These are phyloP conservation scores for Drosophila subobscura DNA, from an alignment of 1,140 invertebrate species.

Conservation along the genomic window DNA sequence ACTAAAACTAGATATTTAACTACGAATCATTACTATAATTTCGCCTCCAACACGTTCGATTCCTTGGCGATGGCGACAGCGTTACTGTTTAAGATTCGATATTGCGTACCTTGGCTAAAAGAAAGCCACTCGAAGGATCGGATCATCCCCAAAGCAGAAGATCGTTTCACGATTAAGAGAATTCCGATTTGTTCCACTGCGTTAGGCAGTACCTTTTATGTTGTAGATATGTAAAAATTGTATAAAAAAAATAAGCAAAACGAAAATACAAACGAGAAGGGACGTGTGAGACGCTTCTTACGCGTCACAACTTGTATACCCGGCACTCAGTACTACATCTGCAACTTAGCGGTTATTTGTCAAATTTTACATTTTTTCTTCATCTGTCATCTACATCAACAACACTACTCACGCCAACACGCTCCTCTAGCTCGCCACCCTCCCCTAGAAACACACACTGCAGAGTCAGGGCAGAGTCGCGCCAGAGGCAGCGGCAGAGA, in stretches of 20 bases:
- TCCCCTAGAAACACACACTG: no score
- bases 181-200: conserved; percentile 41
- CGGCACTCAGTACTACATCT: no score
- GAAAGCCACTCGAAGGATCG: conserved; percentile 11
- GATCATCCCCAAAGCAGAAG: conserved; percentile 4
- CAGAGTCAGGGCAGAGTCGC: no score
- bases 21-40: conserved; percentile 24
- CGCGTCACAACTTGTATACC: no score
- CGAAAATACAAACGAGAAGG: conserved; percentile 33
- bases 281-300: no score
- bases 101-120: conserved; percentile 67
- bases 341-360: no score
- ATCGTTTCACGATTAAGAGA: conserved; percentile 3
- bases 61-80: conserved; percentile 19
- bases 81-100: conserved; percentile 46
- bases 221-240: conserved; percentile 80
- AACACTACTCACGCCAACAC: no score
- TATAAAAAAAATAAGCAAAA: conserved; percentile 51
- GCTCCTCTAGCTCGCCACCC: no score
- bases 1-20: conserved; percentile 11
- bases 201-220: conserved; percentile 51
- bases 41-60: conserved; percentile 12
- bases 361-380: no score
- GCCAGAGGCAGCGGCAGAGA: no score
- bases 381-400: no score